phyloP scores from a whole-genome alignment of 2,888 invertebrate genomes.

The Thymelicus acteon region DNA sequence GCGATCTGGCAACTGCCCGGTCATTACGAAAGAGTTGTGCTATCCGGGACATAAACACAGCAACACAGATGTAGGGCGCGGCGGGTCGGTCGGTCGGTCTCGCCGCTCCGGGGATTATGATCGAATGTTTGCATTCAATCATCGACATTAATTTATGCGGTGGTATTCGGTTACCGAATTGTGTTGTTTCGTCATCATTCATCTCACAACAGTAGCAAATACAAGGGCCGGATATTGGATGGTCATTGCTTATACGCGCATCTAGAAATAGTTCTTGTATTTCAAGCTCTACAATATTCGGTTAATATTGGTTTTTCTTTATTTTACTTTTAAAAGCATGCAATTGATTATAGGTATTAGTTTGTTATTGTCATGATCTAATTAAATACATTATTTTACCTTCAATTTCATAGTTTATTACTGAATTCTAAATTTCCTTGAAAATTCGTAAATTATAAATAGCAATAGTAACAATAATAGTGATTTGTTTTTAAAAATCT shows the following conservation, averaged over 20 bases:
- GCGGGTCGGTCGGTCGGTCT: slow-evolving; percentile 52
- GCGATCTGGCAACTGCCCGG: slow-evolving; percentile 28
- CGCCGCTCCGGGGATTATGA: slow-evolving; percentile 59
- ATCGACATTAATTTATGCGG: slow-evolving; percentile 19
- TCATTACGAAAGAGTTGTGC: slow-evolving; percentile 55
- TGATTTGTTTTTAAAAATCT: too few species aligned
- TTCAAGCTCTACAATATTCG: too few species aligned
- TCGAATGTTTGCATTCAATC: slow-evolving; percentile 46
- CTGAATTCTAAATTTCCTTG: too few species aligned
- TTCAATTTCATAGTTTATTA: too few species aligned
- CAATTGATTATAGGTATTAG: too few species aligned
- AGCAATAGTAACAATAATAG: too few species aligned
- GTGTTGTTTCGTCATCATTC: slow-evolving; percentile 11
- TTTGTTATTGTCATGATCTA: too few species aligned
- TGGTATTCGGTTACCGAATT: slow-evolving; percentile 2
- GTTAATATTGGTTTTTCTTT: too few species aligned
- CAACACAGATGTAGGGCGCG: slow-evolving; percentile 71
- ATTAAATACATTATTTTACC: too few species aligned
- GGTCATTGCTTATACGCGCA: background rate
- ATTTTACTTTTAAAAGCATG: too few species aligned
- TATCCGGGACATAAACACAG: slow-evolving; percentile 69
- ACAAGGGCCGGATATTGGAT: too few species aligned
- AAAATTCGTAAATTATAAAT: too few species aligned
- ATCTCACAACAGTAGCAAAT: background rate
- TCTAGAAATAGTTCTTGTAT: background rate